Percentiles rank a stretch among this genome's conserved stretches.
Conservation (phyloP, 1,140 invertebrate genomes). For the Epicauta chinensis region DNA sequence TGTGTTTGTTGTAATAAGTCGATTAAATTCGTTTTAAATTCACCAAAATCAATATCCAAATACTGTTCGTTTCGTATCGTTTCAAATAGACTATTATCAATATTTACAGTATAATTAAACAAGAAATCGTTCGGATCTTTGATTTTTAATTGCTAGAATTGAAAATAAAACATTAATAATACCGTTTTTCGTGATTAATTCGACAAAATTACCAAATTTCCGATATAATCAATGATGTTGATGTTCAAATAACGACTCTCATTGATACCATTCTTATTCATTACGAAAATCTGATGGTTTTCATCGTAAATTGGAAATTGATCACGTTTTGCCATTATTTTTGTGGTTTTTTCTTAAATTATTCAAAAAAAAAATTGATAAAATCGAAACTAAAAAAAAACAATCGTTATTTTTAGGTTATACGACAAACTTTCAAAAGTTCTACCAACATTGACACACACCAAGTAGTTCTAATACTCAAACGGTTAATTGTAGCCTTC, state of each 20-base stretch:
- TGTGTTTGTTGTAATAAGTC: slow-evolving; percentile 17
- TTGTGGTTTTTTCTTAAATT: too few relatives aligned
- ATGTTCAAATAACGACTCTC: slow-evolving; percentile 3
- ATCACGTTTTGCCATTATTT: too few relatives aligned
- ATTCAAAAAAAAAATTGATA: too few relatives aligned
- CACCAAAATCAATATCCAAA: slow-evolving; percentile 17
- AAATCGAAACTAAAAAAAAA: too few relatives aligned
- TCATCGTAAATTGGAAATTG: slow-evolving; percentile 3
- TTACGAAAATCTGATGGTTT: slow-evolving; percentile 1
- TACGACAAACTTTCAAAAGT: too few relatives aligned
- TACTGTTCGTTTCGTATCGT: slow-evolving; percentile 14
- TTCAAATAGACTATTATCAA: slow-evolving; percentile 15
- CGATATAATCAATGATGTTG: not conserved
- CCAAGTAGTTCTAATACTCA: too few relatives aligned
- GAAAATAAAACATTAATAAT: not conserved
- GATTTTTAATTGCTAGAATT: slow-evolving; percentile 15
- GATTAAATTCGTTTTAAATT: slow-evolving; percentile 17
- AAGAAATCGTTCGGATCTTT: slow-evolving; percentile 16
- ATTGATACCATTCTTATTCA: slow-evolving; percentile 3
- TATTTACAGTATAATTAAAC: slow-evolving; percentile 17
- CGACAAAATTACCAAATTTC: slow-evolving; percentile 2
- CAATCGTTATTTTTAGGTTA: too few relatives aligned
- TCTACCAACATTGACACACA: too few relatives aligned
- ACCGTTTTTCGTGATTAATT: not conserved
- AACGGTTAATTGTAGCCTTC: too few relatives aligned